Percentiles rank a stretch among this genome's conserved stretches.
These are phyloP conservation scores for Thalassophryne amazonica DNA, from an alignment of 2,797 vertebrate species.

Conservation along the genomic window DNA sequence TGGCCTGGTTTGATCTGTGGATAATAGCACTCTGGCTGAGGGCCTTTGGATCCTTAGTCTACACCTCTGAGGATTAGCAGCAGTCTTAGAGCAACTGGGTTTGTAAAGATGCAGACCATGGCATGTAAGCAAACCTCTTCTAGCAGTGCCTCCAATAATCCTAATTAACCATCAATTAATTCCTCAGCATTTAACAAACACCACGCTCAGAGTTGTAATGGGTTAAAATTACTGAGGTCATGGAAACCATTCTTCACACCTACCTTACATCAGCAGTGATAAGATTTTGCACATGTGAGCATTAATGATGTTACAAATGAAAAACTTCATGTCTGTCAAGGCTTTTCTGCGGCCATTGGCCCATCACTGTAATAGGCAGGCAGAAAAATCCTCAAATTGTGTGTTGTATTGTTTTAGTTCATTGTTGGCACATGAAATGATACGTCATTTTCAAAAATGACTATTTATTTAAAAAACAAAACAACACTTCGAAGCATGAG, in stretches of 20 bases:
- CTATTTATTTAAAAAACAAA: too few relatives aligned
- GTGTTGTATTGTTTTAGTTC: too few relatives aligned
- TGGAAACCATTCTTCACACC: constrained; percentile 70
- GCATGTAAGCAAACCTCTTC: constrained; percentile 20
- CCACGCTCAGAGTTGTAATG: constrained; percentile 1
- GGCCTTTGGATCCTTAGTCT: constrained; percentile 32
- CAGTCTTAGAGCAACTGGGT: constrained; percentile 30
- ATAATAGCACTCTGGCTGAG: constrained; percentile 30
- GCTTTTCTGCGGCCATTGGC: background rate
- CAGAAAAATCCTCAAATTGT: too few relatives aligned
- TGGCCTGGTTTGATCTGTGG: constrained; percentile 25
- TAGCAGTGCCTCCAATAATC: background rate
- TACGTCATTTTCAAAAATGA: too few relatives aligned
- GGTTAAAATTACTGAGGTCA: constrained; percentile 48
- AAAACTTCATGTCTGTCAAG: constrained; percentile 27
- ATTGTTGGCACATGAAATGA: too few relatives aligned
- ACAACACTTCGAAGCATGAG: too few relatives aligned
- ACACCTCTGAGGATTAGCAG: constrained; percentile 69
- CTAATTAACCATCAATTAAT: background rate
- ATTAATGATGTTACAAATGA: constrained; percentile 45
- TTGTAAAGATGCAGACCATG: constrained; percentile 59
- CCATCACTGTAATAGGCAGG: background rate
- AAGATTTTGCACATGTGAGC: constrained; percentile 56
- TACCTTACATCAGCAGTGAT: constrained; percentile 69
- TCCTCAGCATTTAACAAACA: constrained; percentile 1